Evolutionary conservation across 2,113 vertebrate genomes (phyloP).

Genomic region (Prionailurus viverrinus): DNA sequence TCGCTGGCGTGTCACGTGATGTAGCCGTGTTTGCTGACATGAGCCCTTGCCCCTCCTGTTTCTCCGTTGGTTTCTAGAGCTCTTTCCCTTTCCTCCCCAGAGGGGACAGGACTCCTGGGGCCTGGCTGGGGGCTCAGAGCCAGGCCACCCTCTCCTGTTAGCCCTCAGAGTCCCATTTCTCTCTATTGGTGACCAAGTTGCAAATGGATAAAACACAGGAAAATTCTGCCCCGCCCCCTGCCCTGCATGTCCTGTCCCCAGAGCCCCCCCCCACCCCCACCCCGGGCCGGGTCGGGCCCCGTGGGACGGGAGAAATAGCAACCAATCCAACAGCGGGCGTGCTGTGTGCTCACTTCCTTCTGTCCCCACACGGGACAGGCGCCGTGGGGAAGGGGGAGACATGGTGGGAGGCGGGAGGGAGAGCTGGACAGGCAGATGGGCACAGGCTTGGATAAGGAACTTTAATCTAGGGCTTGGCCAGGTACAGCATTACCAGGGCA

Average conservation of each 20-base stretch:
- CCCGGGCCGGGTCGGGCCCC: slow-evolving; percentile 75
- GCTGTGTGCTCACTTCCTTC: slow-evolving; percentile 81
- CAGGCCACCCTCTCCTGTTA: slow-evolving; percentile 73
- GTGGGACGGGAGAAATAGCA: slow-evolving; percentile 84
- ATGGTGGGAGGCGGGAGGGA: not conserved
- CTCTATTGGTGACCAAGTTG: slow-evolving; percentile 80
- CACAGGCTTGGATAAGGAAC: not conserved
- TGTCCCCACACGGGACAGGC: slow-evolving; percentile 60
- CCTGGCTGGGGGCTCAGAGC: slow-evolving; percentile 79
- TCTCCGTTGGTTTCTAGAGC: slow-evolving; percentile 76
- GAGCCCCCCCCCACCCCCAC: slow-evolving; percentile 61
- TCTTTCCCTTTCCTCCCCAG: slow-evolving; percentile 49
- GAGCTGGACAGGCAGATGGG: not conserved
- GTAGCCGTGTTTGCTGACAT: slow-evolving; percentile 81
- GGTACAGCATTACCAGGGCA: not conserved
- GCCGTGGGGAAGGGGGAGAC: not conserved
- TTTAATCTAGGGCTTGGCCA: slow-evolving; percentile 58
- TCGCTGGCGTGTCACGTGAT: slow-evolving; percentile 82
- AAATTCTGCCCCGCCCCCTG: slow-evolving; percentile 65
- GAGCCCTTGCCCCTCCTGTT: slow-evolving; percentile 69
- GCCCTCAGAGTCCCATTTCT: slow-evolving; percentile 76
- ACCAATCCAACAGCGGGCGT: slow-evolving; percentile 83
- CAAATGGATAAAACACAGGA: slow-evolving; percentile 82
- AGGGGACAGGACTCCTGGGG: slow-evolving; percentile 76
- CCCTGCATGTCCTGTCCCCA: slow-evolving; percentile 84